Evolutionary conservation across 2,888 invertebrate species (phyloP), one percentile per base, ranked within the genome.

Genomic region (Dexiosoma caninum): DNA sequence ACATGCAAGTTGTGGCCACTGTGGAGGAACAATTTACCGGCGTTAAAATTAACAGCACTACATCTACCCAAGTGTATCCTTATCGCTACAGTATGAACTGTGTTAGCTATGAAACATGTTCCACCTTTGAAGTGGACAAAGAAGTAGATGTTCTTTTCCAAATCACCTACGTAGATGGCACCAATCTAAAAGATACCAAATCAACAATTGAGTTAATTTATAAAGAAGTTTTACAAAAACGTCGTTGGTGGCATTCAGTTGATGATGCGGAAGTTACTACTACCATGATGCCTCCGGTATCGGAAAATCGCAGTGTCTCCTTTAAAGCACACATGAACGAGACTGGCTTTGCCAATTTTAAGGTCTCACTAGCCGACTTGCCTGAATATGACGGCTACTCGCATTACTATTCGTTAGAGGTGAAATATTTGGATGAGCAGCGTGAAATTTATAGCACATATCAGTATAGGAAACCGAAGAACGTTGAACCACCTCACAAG

Each of bases 11-110:
- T 53, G 95, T 97, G 87, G 98, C 97, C 0, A 94, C 95, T 7
- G 94, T 98, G 2, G 97, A 97, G 88, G 98, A 99, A 91, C 94
- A 94, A 70, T 92, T 96, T 83, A 98, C 98, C 4, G 90, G 89
- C 3, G 93, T 97, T 66, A 93, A 95, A 84, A 95, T 97, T 86
- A 97, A 96, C 87, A 93, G 94, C 32, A 93, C 95, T 0, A 92
- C 93, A 1, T 92, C 95, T 79, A 91, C 97, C 40, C 92, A 94
- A 70, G 90, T 98, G 9, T 97, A 96, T 89, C 94, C 94, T 69
- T 93, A 95, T 86, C 93, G 94, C 83, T 95, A 81, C 12, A 1
- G 2, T 1, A 35, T 12, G 12, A 35, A 12, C 12, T 35, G 35
- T 35, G 10, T 10, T 35, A 8, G 8, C 12, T 35, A 6, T 27